These are phyloP conservation scores for Mechanitis messenoides DNA, from an alignment of 2,888 invertebrate species.

Conservation along the genomic window DNA sequence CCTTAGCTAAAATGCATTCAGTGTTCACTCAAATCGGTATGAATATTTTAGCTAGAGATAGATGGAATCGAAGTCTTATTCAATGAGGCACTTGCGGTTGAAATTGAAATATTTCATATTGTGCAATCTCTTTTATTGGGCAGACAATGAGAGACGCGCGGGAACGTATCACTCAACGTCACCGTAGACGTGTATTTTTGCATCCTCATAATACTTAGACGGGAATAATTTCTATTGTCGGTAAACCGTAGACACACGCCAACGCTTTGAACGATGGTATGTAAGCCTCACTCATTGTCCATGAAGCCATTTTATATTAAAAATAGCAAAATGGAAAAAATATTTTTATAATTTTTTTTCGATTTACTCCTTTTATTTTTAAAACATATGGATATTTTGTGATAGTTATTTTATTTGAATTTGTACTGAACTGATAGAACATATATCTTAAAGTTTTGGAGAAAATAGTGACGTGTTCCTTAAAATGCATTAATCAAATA, in stretches of 20 bases:
- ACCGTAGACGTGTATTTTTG: slow-evolving; percentile 64
- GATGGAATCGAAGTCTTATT: slow-evolving; percentile 46
- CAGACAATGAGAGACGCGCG: slow-evolving; percentile 64
- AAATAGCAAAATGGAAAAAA: slow-evolving; percentile 11
- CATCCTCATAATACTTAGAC: slow-evolving; percentile 64
- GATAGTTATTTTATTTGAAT: no score
- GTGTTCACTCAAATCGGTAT: slow-evolving; percentile 44
- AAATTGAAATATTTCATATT: slow-evolving; percentile 70
- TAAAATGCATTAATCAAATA: slow-evolving; percentile 67
- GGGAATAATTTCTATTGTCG: slow-evolving; percentile 70
- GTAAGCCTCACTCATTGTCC: slow-evolving; percentile 17
- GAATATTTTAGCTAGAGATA: slow-evolving; percentile 60
- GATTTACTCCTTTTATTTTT: neutral
- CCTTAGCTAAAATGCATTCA: slow-evolving; percentile 39
- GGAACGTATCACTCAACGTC: slow-evolving; percentile 74
- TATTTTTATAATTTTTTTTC: slow-evolving; percentile 17
- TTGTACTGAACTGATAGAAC: no score
- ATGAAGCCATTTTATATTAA: slow-evolving; percentile 33
- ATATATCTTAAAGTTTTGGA: no score
- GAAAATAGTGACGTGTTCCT: slow-evolving; percentile 18
- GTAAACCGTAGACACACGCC: slow-evolving; percentile 45
- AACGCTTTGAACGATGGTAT: slow-evolving; percentile 49
- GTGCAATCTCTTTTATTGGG: slow-evolving; percentile 66
- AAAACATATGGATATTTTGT: no score
- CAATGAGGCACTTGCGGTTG: slow-evolving; percentile 62